These are phyloP conservation scores for Hystrix cristata DNA, from an alignment of 2,113 vertebrate species.

Conservation along the genomic window DNA sequence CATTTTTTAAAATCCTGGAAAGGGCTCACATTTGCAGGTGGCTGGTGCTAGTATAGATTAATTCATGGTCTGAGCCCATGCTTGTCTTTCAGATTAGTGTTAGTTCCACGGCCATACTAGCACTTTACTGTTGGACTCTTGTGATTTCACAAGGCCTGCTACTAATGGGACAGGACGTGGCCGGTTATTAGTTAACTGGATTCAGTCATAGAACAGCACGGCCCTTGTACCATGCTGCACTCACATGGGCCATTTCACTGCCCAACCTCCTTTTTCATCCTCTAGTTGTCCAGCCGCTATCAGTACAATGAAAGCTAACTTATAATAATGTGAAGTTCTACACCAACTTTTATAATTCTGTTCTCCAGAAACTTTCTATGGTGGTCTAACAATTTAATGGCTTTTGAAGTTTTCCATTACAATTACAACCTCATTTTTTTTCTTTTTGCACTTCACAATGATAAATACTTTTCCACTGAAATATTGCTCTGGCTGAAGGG, in stretches of 20 bases:
- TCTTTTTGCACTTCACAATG: conserved; percentile 81
- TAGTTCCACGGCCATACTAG: conserved; percentile 66
- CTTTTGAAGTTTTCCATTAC: conserved; percentile 64
- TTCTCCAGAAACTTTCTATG: conserved; percentile 64
- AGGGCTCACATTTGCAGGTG: conserved; percentile 87
- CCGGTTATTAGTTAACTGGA: conserved; percentile 73
- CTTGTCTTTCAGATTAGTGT: conserved; percentile 80
- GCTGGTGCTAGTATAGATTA: conserved; percentile 88
- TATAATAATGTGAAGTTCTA: conserved; percentile 89
- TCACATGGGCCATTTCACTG: conserved; percentile 53
- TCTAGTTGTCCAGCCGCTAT: conserved; percentile 51
- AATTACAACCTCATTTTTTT: conserved; percentile 63
- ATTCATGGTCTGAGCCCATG: conserved; percentile 78
- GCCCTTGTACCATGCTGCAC: conserved; percentile 80
- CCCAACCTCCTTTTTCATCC: conserved; percentile 71
- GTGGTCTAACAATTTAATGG: conserved; percentile 58
- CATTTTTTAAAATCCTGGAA: conserved; percentile 82
- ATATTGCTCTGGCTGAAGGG: conserved; percentile 72
- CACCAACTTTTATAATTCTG: conserved; percentile 72
- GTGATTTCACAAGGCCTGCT: conserved; percentile 82
- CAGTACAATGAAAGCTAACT: conserved; percentile 61
- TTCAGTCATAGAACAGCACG: conserved; percentile 77
- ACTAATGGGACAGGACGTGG: conserved; percentile 79
- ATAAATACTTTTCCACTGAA: conserved; percentile 62
- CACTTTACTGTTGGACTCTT: conserved; percentile 74